Base-by-base conservation (phyloP, 1,140 invertebrate species). In the Thalassaphorura encarpata region DNA sequence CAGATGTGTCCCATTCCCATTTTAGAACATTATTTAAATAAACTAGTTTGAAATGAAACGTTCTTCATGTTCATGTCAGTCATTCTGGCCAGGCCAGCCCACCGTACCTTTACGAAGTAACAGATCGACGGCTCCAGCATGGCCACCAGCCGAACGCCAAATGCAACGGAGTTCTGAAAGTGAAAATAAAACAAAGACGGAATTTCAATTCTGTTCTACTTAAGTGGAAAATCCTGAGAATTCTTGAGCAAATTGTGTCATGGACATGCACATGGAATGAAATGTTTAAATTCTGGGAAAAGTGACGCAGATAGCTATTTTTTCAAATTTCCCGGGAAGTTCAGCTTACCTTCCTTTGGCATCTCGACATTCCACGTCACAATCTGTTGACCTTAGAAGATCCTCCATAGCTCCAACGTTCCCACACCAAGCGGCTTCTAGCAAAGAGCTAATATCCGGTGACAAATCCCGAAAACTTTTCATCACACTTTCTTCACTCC, bases 391-490 rank as follows among this genome's bases (percentile, higher is more conserved):
- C n/a, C 11, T n/a, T 0, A 56, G 41, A 19, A 58, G 40, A 15
- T 58, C 42, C 29, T 57, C 46, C 21, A 61, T 28, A 13, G 11
- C 6, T 21, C 13, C 4, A 0, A 54, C 40, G 15, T 61, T 48
- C 2, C 62, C 62, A 27, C 27, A 47, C 58, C 58, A 61, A 26
- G 62, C 58, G 3, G 58, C 62, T 39, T 64, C 62, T 19, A 64
- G 47, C n/a, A 64, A 33, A 8, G 42, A 40, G 2, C 31, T 29
- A 11, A 51, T 31, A 0, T 28, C 23, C 19, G 62, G 58, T 33
- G 56, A 56, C 36, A 64, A 21, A 24, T 64, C 53, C 21, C 52
- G 47, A 42, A 61, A 64, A 26, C 58, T 55, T 26, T 54, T 39
- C 11, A 52, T 13, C 3, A 64, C 41, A 26, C 33, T 56, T n/a